phyloP scores from a whole-genome alignment of 2,113 vertebrate species.

The Ascaphus truei region DNA sequence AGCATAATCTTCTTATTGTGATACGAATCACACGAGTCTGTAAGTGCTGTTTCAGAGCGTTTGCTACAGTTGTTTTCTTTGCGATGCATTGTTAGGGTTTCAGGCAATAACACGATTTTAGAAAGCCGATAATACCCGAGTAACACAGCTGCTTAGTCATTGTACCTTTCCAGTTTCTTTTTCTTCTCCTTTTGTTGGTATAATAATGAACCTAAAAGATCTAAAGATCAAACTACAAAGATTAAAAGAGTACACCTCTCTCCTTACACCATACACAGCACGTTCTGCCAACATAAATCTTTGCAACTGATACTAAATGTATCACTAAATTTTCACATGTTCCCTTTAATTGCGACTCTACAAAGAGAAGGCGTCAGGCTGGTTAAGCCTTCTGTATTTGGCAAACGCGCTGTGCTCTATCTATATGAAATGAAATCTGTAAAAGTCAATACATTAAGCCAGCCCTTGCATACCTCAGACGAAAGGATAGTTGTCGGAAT shows the following conservation, averaged over 20 bases:
- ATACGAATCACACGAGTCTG: no score
- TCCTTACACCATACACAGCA: background rate
- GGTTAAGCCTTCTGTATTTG: background rate
- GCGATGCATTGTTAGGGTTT: no score
- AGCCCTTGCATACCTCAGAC: no score
- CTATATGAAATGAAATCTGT: background rate
- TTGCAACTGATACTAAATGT: background rate
- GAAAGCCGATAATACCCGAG: no score
- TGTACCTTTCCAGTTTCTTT: background rate
- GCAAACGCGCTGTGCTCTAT: background rate
- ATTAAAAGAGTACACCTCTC: no score
- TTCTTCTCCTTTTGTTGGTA: background rate
- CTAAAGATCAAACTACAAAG: no score
- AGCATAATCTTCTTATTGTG: no score
- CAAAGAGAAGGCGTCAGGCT: background rate
- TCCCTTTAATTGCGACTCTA: slow-evolving; percentile 16
- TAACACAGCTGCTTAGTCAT: background rate
- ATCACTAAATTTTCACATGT: no score
- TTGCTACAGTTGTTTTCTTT: no score
- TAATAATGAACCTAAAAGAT: slow-evolving; percentile 18
- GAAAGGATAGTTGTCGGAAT: no score
- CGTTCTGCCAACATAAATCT: slow-evolving; percentile 4
- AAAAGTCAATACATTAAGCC: background rate
- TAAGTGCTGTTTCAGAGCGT: no score
- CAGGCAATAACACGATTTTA: no score